phyloP scores from a whole-genome alignment of 2,113 vertebrate genomes.

The Haemorhous mexicanus region DNA sequence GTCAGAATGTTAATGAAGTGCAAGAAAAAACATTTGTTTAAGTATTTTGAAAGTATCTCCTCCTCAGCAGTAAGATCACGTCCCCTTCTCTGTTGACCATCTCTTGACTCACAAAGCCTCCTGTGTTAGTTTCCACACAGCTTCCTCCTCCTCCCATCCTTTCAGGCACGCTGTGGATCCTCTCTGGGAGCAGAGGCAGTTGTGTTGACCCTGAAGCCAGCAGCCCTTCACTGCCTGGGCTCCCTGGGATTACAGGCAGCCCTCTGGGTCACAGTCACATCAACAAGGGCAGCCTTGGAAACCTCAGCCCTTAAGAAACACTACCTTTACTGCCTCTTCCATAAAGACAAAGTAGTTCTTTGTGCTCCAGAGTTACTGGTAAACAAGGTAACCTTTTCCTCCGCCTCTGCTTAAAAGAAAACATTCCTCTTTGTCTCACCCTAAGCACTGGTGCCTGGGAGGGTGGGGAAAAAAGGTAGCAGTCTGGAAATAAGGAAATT shows the following conservation, averaged over 20 bases:
- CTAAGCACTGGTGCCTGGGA: neutral
- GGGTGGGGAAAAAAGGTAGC: neutral
- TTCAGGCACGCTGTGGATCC: neutral
- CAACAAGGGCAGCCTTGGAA: neutral
- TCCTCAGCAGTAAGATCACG: constrained; percentile 9
- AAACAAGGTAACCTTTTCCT: constrained; percentile 41
- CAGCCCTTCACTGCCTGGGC: neutral
- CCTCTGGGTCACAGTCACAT: neutral
- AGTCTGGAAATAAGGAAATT: neutral
- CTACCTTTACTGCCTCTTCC: neutral
- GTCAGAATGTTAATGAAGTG: constrained; percentile 60
- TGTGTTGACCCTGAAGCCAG: neutral
- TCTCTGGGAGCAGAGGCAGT: neutral
- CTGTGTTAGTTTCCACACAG: neutral
- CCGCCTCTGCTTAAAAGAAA: neutral
- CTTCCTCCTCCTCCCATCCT: neutral
- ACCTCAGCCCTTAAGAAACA: neutral
- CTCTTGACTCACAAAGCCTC: constrained; percentile 2
- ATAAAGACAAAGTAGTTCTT: constrained; percentile 15
- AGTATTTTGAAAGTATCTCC: constrained; percentile 37
- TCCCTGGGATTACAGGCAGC: neutral
- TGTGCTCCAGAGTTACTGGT: constrained; percentile 6
- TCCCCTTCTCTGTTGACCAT: neutral
- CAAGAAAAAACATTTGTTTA: constrained; percentile 53
- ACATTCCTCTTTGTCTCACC: neutral